phyloP scores from a whole-genome alignment of 2,888 invertebrate species.

The Leptopilina syphax region DNA sequence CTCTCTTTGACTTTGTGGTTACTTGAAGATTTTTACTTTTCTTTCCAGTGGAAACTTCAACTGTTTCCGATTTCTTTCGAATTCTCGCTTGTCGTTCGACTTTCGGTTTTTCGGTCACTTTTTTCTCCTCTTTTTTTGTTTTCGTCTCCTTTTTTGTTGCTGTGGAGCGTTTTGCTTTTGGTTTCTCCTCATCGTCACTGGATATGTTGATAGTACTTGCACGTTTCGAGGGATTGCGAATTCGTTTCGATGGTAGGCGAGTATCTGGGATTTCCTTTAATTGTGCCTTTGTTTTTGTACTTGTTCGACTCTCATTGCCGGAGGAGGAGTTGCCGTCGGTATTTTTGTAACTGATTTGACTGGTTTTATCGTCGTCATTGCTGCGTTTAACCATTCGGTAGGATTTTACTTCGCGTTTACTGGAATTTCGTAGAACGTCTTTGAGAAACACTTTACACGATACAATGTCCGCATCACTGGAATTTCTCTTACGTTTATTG shows the following conservation, averaged over 20 bases:
- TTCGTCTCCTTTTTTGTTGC: slow-evolving; percentile 28
- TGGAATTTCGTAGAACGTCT: slow-evolving; percentile 62
- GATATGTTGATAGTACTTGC: not conserved
- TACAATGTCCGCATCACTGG: slow-evolving; percentile 52
- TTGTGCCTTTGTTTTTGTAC: slow-evolving; percentile 38
- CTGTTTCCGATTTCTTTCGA: not conserved
- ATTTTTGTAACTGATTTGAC: not conserved
- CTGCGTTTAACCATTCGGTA: slow-evolving; percentile 61
- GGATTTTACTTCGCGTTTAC: slow-evolving; percentile 43
- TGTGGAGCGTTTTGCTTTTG: not conserved
- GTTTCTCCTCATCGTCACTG: slow-evolving; percentile 1
- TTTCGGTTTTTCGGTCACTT: not conserved
- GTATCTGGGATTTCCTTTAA: not conserved
- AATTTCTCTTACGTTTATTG: slow-evolving; percentile 46
- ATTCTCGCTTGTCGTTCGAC: slow-evolving; percentile 4
- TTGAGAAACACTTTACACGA: slow-evolving; percentile 69
- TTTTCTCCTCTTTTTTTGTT: slow-evolving; percentile 27
- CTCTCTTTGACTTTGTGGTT: slow-evolving; percentile 28
- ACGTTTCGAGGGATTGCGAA: not conserved
- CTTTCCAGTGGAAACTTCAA: not conserved
- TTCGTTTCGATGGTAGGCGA: not conserved
- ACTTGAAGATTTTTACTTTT: slow-evolving; percentile 10
- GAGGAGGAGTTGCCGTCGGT: slow-evolving; percentile 56
- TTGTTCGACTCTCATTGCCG: slow-evolving; percentile 51
- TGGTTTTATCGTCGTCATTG: slow-evolving; percentile 53